Evolutionary conservation across 2,113 vertebrate species (phyloP), one percentile per base, ranked within the genome.

Genomic region (Coregonus clupeaformis): DNA sequence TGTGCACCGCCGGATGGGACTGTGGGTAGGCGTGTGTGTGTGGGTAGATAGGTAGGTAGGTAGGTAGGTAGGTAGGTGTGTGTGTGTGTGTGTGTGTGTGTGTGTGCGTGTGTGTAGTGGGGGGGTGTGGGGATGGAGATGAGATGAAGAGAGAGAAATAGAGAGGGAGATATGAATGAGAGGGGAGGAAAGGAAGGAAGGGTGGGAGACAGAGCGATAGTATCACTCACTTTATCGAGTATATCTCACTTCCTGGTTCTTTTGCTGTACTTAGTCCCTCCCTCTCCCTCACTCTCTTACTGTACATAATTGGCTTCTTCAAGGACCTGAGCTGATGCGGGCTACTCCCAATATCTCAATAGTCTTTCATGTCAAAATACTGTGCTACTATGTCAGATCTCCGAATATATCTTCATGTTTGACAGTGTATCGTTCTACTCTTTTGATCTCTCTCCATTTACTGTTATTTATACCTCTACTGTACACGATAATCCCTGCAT

Each of bases 1-100:
- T 93, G 82, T 86, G 87, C 86, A 84, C 87, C 87, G 83, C 84
- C 67, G 75, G 83, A 81, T 49, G 22, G 69, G 79, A 85, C 90
- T 92, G 77, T 59, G 55, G 27, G 69, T 42, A 42, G 36, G 36
- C 36, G 36, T 42, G 36, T 0, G 2, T 42, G 36, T n/a, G n/a
- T n/a, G n/a, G n/a, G n/a, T n/a, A n/a, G n/a, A n/a, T n/a, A n/a
- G n/a, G n/a, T n/a, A n/a, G n/a, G n/a, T n/a, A n/a, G 36, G 2
- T 42, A 27, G 1, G 27, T 27, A 27, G 27, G 27, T 2, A 27
- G 27, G 36, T 42, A 7, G 11, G 36, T 42, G 0, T 11, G 5
- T 36, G 36, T 36, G 36, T 36, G n/a, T n/a, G n/a, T n/a, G n/a
- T n/a, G n/a, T n/a, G n/a, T n/a, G n/a, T n/a, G n/a, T n/a, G n/a